phyloP scores from a whole-genome alignment of 1,140 invertebrate genomes.

The Drosophila seguyi region DNA sequence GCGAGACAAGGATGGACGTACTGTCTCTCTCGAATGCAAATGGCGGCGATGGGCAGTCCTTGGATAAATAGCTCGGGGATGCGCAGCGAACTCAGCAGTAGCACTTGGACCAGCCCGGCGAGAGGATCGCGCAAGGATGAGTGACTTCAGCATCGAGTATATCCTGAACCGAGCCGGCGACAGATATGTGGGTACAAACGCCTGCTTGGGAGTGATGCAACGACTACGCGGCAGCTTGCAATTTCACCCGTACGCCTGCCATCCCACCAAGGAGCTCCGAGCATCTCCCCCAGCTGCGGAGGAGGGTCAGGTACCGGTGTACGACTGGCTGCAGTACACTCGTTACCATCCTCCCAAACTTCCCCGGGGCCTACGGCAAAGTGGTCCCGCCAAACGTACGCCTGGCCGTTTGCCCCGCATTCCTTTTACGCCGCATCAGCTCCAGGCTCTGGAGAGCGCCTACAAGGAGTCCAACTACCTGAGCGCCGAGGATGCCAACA shows the following conservation, averaged over 20 bases:
- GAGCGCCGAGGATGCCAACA: constrained; percentile 86
- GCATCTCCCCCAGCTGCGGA: constrained; percentile 25
- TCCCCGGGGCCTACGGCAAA: constrained; percentile 85
- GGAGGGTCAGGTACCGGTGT: constrained; percentile 68
- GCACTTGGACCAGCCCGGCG: constrained; percentile 34
- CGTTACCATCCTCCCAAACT: constrained; percentile 91
- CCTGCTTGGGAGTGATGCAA: constrained; percentile 60
- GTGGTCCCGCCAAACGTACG: constrained; percentile 85
- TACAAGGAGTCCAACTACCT: constrained; percentile 86
- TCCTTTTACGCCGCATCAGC: constrained; percentile 86
- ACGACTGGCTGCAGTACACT: constrained; percentile 90
- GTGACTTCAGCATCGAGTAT: constrained; percentile 86
- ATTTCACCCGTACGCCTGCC: constrained; percentile 56
- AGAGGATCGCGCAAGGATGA: constrained; percentile 65
- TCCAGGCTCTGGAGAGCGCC: constrained; percentile 85
- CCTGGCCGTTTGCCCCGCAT: constrained; percentile 86
- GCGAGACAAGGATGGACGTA: constrained; percentile 49
- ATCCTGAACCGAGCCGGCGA: constrained; percentile 86
- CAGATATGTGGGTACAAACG: constrained; percentile 75
- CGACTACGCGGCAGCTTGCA: constrained; percentile 39
- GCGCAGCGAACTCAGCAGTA: constrained; percentile 58
- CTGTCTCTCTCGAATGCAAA: constrained; percentile 38
- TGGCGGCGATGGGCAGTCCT: constrained; percentile 51
- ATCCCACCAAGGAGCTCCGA: constrained; percentile 32
- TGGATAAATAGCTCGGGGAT: constrained; percentile 64